Conservation (phyloP, 2,797 vertebrate genomes). For the Gymnothorax javanicus region DNA sequence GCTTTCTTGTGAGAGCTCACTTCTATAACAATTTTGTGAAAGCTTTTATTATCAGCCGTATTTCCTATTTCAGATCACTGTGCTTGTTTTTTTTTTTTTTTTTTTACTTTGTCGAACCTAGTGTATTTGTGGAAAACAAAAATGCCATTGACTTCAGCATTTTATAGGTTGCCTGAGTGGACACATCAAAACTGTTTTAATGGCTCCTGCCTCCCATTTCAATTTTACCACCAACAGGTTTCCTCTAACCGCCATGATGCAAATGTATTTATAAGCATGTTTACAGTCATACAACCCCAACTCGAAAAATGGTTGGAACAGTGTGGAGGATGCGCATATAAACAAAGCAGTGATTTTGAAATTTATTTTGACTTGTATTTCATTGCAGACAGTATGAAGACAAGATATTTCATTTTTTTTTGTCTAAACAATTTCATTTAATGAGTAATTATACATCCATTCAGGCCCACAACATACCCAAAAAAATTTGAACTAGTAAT, state of each 20-base stretch:
- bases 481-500: too few relatives aligned
- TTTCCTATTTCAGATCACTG: conserved; percentile 26
- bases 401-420: too few relatives aligned
- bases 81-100: conserved; percentile 18
- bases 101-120: neutral
- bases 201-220: conserved; percentile 46
- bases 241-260: neutral
- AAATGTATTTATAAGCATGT: too few relatives aligned
- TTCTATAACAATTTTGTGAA: conserved; percentile 39
- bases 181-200: conserved; percentile 9
- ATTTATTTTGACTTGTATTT: too few relatives aligned
- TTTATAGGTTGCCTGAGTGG: neutral
- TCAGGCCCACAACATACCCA: too few relatives aligned
- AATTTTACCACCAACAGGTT: neutral
- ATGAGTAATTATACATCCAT: too few relatives aligned
- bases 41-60: conserved; percentile 34
- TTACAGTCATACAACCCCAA: too few relatives aligned
- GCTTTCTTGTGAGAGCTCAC: conserved; percentile 34
- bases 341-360: too few relatives aligned
- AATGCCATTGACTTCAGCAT: neutral
- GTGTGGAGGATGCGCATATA: too few relatives aligned
- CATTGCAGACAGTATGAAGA: too few relatives aligned
- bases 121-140: conserved; percentile 17
- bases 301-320: too few relatives aligned
- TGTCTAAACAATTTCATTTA: too few relatives aligned